Evolutionary conservation across 1,140 invertebrate species (phyloP).

Genomic region (Scaptomyza montana): DNA sequence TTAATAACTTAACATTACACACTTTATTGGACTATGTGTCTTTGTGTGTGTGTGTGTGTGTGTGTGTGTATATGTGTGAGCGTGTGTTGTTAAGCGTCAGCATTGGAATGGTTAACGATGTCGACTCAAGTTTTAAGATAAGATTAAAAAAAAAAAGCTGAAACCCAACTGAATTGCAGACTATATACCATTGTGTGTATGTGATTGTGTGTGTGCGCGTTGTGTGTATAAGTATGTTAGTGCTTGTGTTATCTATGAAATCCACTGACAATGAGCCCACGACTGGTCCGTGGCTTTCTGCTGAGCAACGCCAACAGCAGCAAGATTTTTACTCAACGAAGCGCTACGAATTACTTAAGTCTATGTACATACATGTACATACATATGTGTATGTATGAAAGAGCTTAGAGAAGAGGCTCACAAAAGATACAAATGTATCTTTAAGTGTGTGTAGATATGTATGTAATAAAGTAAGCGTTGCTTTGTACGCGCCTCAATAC

Average conservation of each 20-base stretch:
- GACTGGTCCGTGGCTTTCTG: slow-evolving; percentile 45
- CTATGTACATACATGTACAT: slow-evolving; percentile 5
- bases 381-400: slow-evolving; percentile 2
- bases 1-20: not conserved
- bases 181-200: slow-evolving; percentile 19
- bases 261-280: slow-evolving; percentile 61
- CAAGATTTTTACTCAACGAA: slow-evolving; percentile 20
- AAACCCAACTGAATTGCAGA: slow-evolving; percentile 54
- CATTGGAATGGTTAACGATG: slow-evolving; percentile 48
- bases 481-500: slow-evolving; percentile 36
- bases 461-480: slow-evolving; percentile 48
- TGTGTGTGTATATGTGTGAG: not conserved
- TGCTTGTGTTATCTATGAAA: slow-evolving; percentile 69
- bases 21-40: not conserved
- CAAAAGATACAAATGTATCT: slow-evolving; percentile 52
- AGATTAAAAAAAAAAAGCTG: slow-evolving; percentile 60
- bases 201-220: slow-evolving; percentile 19
- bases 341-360: slow-evolving; percentile 21
- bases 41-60: not conserved
- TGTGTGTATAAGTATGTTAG: slow-evolving; percentile 23
- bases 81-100: slow-evolving; percentile 45
- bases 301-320: slow-evolving; percentile 71
- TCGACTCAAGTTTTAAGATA: slow-evolving; percentile 81
- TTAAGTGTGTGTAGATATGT: not conserved
- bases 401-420: slow-evolving; percentile 42